phyloP scores from a whole-genome alignment of 2,797 vertebrate genomes.

The Anabacerthia variegaticeps region DNA sequence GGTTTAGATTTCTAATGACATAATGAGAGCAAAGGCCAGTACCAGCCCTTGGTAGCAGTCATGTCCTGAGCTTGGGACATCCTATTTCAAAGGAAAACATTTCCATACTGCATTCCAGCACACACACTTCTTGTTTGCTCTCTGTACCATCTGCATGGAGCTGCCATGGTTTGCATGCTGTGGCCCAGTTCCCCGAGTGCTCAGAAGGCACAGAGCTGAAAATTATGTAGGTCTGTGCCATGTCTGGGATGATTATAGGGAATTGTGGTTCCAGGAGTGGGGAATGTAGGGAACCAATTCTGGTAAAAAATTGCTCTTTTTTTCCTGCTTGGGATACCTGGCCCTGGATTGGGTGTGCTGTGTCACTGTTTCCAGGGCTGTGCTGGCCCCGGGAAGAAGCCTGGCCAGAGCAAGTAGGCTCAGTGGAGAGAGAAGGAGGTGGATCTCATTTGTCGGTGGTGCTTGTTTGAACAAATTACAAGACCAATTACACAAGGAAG shows the following conservation, averaged over 20 bases:
- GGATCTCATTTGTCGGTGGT: not conserved
- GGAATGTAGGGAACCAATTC: not conserved
- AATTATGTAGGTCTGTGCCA: not conserved
- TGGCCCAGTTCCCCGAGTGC: not conserved
- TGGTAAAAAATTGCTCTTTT: not conserved
- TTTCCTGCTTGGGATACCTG: not conserved
- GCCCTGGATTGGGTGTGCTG: not conserved
- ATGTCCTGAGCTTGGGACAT: not conserved
- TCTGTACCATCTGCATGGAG: not conserved
- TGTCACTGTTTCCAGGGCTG: fast-evolving
- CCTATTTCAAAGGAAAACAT: not conserved
- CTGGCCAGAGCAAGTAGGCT: not conserved
- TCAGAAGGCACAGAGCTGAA: not conserved
- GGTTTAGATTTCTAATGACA: not conserved
- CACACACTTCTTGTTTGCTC: not conserved
- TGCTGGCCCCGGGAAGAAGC: not conserved
- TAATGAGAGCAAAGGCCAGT: not conserved
- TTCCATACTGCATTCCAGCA: not conserved
- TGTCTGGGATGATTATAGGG: not conserved
- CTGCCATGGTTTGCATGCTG: fast-evolving
- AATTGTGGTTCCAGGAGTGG: not conserved
- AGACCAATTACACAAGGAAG: not conserved
- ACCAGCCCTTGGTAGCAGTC: not conserved
- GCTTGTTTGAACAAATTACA: not conserved
- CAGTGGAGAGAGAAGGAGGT: not conserved